Evolutionary conservation across 2,888 invertebrate species (phyloP).

Genomic region (Stramonita haemastoma): DNA sequence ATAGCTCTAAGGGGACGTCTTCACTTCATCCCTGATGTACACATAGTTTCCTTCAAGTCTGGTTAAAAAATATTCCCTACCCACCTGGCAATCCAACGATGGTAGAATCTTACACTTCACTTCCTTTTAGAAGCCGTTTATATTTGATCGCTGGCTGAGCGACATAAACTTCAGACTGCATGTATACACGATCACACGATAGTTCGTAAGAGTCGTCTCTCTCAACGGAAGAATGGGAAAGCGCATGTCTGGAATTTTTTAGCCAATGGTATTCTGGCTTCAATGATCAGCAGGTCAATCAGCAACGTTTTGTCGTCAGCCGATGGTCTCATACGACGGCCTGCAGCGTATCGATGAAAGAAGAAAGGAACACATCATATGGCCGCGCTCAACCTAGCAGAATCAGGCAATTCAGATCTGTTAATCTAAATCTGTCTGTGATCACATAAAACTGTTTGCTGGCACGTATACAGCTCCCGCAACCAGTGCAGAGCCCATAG

Average conservation of each 20-base stretch:
- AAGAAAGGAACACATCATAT: neutral
- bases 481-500: no score
- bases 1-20: no score
- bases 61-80: neutral
- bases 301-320: neutral
- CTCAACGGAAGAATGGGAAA: neutral
- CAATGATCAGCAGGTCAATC: neutral
- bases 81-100: neutral
- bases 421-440: no score
- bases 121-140: neutral
- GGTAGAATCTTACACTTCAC: neutral
- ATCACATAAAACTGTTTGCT: no score
- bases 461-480: no score
- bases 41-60: no score
- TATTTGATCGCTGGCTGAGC: neutral
- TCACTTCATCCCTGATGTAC: no score
- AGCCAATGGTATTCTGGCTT: neutral
- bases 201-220: constrained; percentile 4
- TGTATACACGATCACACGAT: constrained; percentile 19
- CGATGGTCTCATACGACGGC: constrained; percentile 8
- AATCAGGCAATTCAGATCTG: no score
- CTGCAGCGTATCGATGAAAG: neutral
- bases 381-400: neutral
- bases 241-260: neutral
- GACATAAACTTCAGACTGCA: neutral